Percentiles rank a stretch among this genome's conserved stretches.
Evolutionary conservation across 2,888 invertebrate genomes (phyloP).

Genomic region (Drosophila rubida): DNA sequence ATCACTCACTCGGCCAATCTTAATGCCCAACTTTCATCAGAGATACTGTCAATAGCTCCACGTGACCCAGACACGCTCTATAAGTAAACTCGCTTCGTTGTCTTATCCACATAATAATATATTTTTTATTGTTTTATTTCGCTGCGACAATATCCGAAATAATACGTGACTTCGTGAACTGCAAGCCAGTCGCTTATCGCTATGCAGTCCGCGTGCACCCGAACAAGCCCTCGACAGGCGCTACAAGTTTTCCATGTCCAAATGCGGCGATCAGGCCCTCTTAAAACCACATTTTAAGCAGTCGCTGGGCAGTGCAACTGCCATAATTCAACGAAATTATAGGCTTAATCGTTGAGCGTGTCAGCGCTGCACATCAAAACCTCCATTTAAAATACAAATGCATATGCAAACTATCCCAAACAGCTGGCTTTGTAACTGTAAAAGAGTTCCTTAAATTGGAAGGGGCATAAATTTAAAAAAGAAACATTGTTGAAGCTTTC

Average conservation of each 20-base stretch:
- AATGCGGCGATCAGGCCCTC: conserved; percentile 35
- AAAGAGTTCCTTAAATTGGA: too few relatives aligned
- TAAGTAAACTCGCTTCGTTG: conserved; percentile 7
- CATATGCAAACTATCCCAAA: neutral
- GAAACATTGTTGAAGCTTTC: too few relatives aligned
- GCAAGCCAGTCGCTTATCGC: conserved; percentile 52
- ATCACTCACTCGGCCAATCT: conserved; percentile 15
- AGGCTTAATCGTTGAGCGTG: conserved; percentile 34
- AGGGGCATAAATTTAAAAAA: too few relatives aligned
- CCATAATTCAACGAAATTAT: conserved; percentile 19
- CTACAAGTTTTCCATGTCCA: conserved; percentile 34
- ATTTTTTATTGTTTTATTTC: conserved; percentile 17
- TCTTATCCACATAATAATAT: conserved; percentile 22
- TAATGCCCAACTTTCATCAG: conserved; percentile 4
- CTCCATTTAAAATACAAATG: conserved; percentile 3
- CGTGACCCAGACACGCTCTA: conserved; percentile 23
- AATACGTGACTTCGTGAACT: conserved; percentile 57
- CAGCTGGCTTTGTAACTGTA: neutral
- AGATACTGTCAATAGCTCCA: conserved; percentile 8
- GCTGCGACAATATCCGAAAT: conserved; percentile 32
- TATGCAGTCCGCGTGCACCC: conserved; percentile 66
- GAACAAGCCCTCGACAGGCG: conserved; percentile 47
- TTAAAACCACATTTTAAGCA: conserved; percentile 31
- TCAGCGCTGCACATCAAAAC: neutral
- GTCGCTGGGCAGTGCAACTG: conserved; percentile 19